These are phyloP conservation scores for Chromobotia macracanthus DNA, from an alignment of 2,797 vertebrate genomes.

Conservation along the genomic window DNA sequence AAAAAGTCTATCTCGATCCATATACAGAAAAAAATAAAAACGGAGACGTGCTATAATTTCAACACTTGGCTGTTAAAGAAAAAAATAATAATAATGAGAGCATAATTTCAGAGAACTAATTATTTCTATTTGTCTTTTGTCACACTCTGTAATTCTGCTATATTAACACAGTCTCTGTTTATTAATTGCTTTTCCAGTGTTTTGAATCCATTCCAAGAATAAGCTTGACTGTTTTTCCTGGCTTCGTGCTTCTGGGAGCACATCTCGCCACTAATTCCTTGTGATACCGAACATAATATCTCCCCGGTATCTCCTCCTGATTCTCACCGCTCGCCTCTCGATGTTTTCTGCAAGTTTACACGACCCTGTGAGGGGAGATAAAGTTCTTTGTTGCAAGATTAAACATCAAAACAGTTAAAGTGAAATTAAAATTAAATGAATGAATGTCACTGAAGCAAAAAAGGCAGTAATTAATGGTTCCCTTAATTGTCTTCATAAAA, in stretches of 20 bases:
- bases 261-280: slow-evolving; percentile 89
- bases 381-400: slow-evolving; percentile 99
- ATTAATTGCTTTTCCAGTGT: slow-evolving; percentile 99
- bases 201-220: slow-evolving; percentile 98
- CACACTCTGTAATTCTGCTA: slow-evolving; percentile 99
- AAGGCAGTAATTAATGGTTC: slow-evolving; percentile 99
- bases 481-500: slow-evolving; percentile 99
- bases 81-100: slow-evolving; percentile 97
- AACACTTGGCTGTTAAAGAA: slow-evolving; percentile 81
- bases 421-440: slow-evolving; percentile 99
- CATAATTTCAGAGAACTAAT: slow-evolving; percentile 99
- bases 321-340: slow-evolving; percentile 84
- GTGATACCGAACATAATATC: slow-evolving; percentile 73
- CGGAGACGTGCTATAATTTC: slow-evolving; percentile 66
- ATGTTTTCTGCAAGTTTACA: slow-evolving; percentile 94
- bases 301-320: slow-evolving; percentile 82
- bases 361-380: slow-evolving; percentile 94
- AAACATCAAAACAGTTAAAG: slow-evolving; percentile 99
- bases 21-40: slow-evolving; percentile 41
- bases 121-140: slow-evolving; percentile 99
- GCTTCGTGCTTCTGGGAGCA: slow-evolving; percentile 86
- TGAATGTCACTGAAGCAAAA: slow-evolving; percentile 99
- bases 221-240: slow-evolving; percentile 91
- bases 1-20: slow-evolving; percentile 70
- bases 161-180: slow-evolving; percentile 99